Percentiles rank a stretch among this genome's conserved stretches.
phyloP scores from a whole-genome alignment of 1,140 invertebrate species.

The Zaprionus africanus region DNA sequence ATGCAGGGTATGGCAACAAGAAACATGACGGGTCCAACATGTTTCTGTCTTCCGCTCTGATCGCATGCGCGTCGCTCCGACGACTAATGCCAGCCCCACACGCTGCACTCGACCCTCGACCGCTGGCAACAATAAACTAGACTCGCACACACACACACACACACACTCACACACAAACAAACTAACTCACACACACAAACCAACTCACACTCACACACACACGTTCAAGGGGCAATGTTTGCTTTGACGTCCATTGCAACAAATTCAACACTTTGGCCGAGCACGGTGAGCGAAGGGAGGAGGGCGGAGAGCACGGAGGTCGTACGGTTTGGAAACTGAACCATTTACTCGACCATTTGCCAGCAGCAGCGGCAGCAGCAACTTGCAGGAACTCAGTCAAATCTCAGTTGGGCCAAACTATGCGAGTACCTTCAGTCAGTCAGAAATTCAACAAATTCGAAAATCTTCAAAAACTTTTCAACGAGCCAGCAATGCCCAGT shows the following conservation, averaged over 20 bases:
- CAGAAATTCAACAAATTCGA: not conserved
- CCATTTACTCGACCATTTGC: slow-evolving; percentile 56
- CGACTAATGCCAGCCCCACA: slow-evolving; percentile 45
- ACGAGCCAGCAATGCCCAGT: not conserved
- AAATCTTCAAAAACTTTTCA: slow-evolving; percentile 1
- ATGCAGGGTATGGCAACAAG: slow-evolving; percentile 35
- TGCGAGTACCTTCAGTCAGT: not conserved
- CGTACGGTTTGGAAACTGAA: slow-evolving; percentile 23
- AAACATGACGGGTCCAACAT: slow-evolving; percentile 44
- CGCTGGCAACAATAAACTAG: slow-evolving; percentile 41
- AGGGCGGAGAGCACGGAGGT: not conserved
- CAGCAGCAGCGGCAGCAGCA: not conserved
- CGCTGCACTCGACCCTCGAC: slow-evolving; percentile 35
- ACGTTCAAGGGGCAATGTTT: slow-evolving; percentile 33
- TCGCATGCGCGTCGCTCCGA: slow-evolving; percentile 40
- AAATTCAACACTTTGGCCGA: slow-evolving; percentile 27
- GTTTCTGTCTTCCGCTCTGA: slow-evolving; percentile 45
- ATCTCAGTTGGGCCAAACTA: slow-evolving; percentile 10
- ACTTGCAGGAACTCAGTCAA: slow-evolving; percentile 15
- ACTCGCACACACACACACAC: slow-evolving; percentile 26
- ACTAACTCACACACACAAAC: not conserved
- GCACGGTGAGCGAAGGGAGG: not conserved
- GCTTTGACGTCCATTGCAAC: slow-evolving; percentile 46
- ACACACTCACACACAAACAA: slow-evolving; percentile 9
- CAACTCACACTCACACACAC: slow-evolving; percentile 4